Conservation (phyloP, 2,888 invertebrate genomes). For the Steromphala cineraria region DNA sequence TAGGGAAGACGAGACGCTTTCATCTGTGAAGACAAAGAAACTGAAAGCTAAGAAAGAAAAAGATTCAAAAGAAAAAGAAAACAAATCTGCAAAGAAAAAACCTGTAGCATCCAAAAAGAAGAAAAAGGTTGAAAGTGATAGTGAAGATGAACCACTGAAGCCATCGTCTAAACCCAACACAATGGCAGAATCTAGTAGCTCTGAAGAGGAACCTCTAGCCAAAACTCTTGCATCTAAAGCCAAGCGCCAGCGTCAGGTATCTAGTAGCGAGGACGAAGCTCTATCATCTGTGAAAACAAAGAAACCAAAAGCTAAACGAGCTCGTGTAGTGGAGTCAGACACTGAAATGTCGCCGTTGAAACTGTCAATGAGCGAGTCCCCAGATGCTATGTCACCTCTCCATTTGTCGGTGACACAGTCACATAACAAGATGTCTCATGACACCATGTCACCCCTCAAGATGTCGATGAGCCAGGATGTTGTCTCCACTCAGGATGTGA, state of each 20-base stretch:
- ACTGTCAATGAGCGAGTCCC: background rate
- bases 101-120: background rate
- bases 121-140: background rate
- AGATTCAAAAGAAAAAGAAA: background rate
- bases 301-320: background rate
- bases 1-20: too few relatives aligned
- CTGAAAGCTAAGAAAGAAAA: background rate
- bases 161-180: background rate
- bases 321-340: background rate
- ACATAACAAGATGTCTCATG: too few relatives aligned
- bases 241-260: background rate
- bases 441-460: background rate
- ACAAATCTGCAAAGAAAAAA: background rate
- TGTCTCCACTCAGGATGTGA: background rate
- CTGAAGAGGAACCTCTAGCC: background rate
- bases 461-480: background rate
- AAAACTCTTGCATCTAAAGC: background rate
- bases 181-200: background rate
- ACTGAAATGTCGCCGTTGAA: background rate
- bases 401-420: too few relatives aligned
- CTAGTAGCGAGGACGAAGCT: background rate
- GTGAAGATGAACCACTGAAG: background rate
- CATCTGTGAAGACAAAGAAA: too few relatives aligned
- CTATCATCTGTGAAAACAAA: background rate
- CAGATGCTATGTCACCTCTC: too few relatives aligned